Evolutionary conservation across 2,797 vertebrate genomes (phyloP), one percentile per base, ranked within the genome.

Genomic region (Lepidocolaptes lacrymiger): DNA sequence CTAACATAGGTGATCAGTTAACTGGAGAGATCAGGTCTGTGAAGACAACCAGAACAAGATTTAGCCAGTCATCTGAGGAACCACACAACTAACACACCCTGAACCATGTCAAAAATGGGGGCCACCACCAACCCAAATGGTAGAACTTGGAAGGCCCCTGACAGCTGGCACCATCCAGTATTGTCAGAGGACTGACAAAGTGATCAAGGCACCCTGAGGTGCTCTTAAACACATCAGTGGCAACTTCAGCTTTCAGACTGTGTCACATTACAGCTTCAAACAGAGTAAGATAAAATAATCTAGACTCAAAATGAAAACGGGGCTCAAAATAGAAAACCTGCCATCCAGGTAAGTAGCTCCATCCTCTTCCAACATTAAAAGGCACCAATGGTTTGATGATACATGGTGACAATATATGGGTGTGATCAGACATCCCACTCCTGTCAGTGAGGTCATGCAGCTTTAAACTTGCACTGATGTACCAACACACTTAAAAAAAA

Each of bases 41-140:
- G 13, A 84, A 84, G 36, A 66, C 28, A 34, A 67, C 19, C 17
- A 88, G 41, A 80, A 49, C 36, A 85, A 76, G 15, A 43, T 51
- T 62, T n/a, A 72, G 13, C 9, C 32, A 30, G 28, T 49, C 36
- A 39, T 43, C 22, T 54, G 34, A 49, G 5, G 36, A 78, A 55
- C 26, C 24, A 44, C 23, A 56, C 22, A 77, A 43, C 6, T 48
- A 89, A 37, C 41, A 69, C 27, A 34, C 9, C 30, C 30, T 34
- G 36, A 68, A 49, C 14, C 2, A 4, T 5, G 6, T 4, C 30
- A 85, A 83, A 80, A 89, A n/a, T 2, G 4, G 3, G 13, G 14
- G 2, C 16, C 0, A 0, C 4, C 56, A 73, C 14, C 37, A 85
- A 30, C 58, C 16, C 46, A 51, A 63, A 71, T 4, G 27, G 27